Percentiles rank a stretch among this genome's conserved stretches.
These are phyloP conservation scores for Halictus quadricinctus DNA, from an alignment of 2,888 invertebrate species.

Conservation along the genomic window DNA sequence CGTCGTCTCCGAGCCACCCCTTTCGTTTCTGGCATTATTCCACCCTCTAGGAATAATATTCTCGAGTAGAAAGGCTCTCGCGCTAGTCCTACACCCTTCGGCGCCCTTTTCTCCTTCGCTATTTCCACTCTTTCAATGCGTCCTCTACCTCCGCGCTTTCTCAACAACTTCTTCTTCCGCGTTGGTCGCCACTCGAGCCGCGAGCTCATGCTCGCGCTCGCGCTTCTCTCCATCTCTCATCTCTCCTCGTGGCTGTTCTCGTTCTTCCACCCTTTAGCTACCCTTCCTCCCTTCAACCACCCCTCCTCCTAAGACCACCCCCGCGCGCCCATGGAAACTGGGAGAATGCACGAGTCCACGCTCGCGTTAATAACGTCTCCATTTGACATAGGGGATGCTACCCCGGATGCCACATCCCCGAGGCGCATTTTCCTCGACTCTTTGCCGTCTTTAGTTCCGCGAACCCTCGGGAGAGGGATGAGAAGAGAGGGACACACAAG, in stretches of 20 bases:
- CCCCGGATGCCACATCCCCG: slow-evolving; percentile 23
- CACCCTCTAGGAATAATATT: slow-evolving; percentile 33
- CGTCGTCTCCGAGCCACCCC: not conserved
- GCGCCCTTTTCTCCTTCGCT: slow-evolving; percentile 16
- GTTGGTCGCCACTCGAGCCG: not conserved
- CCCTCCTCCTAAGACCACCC: not conserved
- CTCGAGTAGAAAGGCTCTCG: slow-evolving; percentile 26
- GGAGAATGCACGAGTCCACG: slow-evolving; percentile 28
- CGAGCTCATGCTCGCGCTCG: not conserved
- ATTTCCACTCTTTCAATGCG: slow-evolving; percentile 18
- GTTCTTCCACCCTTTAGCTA: not conserved
- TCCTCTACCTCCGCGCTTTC: slow-evolving; percentile 12
- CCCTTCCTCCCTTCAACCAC: not conserved
- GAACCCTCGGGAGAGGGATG: not conserved
- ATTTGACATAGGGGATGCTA: slow-evolving; percentile 42
- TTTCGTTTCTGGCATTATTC: slow-evolving; percentile 43
- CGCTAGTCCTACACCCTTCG: slow-evolving; percentile 20
- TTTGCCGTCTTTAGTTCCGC: slow-evolving; percentile 34
- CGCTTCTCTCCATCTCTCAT: not conserved
- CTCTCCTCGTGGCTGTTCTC: not conserved
- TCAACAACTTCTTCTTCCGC: slow-evolving; percentile 23
- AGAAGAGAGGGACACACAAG: not conserved
- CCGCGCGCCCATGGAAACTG: slow-evolving; percentile 6
- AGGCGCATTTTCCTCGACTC: slow-evolving; percentile 45
- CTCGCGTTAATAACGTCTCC: slow-evolving; percentile 55